Evolutionary conservation across 2,113 vertebrate species (phyloP), one percentile per base, ranked within the genome.

Genomic region (Hoplias malabaricus): DNA sequence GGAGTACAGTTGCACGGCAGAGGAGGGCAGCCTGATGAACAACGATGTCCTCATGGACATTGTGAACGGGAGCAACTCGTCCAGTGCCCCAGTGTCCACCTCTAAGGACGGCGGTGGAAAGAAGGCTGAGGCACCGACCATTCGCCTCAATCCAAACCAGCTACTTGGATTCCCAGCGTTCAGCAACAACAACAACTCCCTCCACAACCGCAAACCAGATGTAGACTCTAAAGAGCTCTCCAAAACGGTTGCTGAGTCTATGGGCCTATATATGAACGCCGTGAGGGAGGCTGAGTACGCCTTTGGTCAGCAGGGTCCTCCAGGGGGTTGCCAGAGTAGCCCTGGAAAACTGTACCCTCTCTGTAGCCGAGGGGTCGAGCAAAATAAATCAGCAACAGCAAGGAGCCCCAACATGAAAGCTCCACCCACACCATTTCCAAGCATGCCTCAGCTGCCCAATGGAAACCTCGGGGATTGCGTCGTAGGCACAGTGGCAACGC

Each of bases 191-290:
- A 23, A 94, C 82, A 92, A 93, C 87, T 94, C 96, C 87, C 91
- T 94, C 0, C 88, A 88, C 38, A 83, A 84, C 79, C 87, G 87
- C 66, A 93, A 92, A 87, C 86, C 89, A 72, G 96, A 98, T 87
- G 91, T 93, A 0, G 98, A 98, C 86, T 96, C 98, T 0, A 98
- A 98, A 88, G 98, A 98, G 87, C 96, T 99, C 78, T 97, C 98
- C 23, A 96, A 95, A 46, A 93, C 97, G 0, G 98, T 99, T 78
- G 98, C 97, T 0, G 98, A 99, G 88, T 99, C 98, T 71, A 99
- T 99, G 98, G 98, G 96, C 78, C 91, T 99, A 19, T 99, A 99
- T 79, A 99, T 99, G 98, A 96, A 99, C 84, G 96, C 96, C 0
- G 92, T 94, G 79, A 92, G 97, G 83, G 96, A 98, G 10, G 93